Conservation (phyloP, 92 coral and sea anemone species). For the Palythoa caribaeorum region DNA sequence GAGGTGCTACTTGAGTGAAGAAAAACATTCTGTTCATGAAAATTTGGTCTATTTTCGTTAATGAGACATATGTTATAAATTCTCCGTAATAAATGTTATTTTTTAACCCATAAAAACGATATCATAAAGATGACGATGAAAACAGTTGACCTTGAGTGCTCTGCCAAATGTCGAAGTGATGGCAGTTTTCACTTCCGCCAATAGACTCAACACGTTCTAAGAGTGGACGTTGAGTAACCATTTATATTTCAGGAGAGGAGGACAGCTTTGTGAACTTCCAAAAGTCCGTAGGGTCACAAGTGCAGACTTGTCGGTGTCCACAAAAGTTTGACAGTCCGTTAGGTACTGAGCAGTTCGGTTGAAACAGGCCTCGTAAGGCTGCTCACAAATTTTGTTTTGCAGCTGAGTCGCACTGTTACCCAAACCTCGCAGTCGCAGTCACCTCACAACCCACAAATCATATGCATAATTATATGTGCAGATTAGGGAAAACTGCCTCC, state of each 20-base stretch:
- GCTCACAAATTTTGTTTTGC: background rate
- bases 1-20: no score
- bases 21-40: no score
- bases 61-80: no score
- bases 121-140: no score
- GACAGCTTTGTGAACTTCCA: conserved; percentile 39
- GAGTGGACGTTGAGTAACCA: conserved; percentile 39
- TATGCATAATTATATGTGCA: conserved; percentile 36
- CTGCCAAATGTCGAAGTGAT: conserved; percentile 39
- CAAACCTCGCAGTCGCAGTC: conserved; percentile 1
- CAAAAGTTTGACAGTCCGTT: conserved; percentile 48
- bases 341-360: conserved; percentile 32
- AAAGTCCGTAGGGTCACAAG: conserved; percentile 6
- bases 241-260: conserved; percentile 38
- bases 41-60: no score
- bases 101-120: no score
- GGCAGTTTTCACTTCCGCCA: conserved; percentile 42
- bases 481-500: conserved; percentile 33
- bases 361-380: conserved; percentile 28
- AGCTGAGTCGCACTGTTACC: conserved; percentile 50
- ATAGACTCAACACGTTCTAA: conserved; percentile 14
- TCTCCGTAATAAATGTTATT: no score
- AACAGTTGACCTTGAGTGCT: conserved; percentile 34
- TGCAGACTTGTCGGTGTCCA: background rate
- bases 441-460: conserved; percentile 35